These are phyloP conservation scores for Acrocephalus kingi DNA, from an alignment of 2,113 vertebrate species.

Conservation along the genomic window DNA sequence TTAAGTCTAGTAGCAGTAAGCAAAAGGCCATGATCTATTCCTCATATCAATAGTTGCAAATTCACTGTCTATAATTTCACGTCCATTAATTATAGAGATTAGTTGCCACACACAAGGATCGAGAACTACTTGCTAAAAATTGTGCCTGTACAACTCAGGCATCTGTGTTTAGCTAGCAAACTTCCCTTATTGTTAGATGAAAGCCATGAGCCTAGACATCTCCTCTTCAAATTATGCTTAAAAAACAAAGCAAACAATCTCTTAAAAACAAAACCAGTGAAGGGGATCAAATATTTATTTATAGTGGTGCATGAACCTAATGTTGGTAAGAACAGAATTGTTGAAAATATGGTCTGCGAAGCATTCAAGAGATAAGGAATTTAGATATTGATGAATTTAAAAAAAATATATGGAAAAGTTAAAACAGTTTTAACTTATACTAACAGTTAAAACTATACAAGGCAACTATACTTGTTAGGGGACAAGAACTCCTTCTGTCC, in stretches of 20 bases:
- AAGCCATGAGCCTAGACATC: background rate
- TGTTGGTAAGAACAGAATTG: background rate
- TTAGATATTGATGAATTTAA: background rate
- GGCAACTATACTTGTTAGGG: background rate
- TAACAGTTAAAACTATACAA: background rate
- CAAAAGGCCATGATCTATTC: background rate
- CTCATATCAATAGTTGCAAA: background rate
- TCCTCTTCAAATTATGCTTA: background rate
- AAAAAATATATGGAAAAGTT: background rate
- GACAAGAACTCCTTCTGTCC: background rate
- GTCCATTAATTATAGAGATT: conserved; percentile 3
- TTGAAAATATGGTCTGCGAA: background rate
- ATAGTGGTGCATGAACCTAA: background rate
- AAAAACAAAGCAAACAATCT: background rate
- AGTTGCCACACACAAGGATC: background rate
- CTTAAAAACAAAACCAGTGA: background rate
- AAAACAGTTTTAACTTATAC: background rate
- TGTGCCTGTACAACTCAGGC: background rate
- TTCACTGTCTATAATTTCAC: conserved; percentile 13
- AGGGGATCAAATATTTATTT: background rate
- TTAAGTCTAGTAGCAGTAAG: background rate
- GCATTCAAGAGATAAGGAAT: background rate
- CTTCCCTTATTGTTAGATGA: background rate
- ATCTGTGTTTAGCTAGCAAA: background rate
- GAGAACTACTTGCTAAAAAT: background rate